A percentile compares a stretch with the other conserved stretches of the same genome.
phyloP scores from a whole-genome alignment of 2,888 invertebrate species.

The Trileptium ribeirensis region DNA sequence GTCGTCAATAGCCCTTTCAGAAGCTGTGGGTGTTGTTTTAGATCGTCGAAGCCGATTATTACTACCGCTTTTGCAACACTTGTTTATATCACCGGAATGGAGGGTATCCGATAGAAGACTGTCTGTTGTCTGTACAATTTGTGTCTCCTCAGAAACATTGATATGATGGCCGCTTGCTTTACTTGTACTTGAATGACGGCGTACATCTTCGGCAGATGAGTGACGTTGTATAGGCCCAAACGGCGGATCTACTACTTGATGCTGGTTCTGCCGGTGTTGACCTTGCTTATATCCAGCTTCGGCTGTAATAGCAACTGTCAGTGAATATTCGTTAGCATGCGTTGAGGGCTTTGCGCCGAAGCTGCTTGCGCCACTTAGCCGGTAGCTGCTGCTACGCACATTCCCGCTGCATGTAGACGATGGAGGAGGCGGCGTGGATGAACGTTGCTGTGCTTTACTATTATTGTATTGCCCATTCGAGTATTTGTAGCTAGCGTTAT shows the following conservation, averaged over 20 bases:
- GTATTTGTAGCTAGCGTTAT: neutral
- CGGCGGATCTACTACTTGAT: neutral
- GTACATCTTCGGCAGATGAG: neutral
- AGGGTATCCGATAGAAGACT: too few species aligned
- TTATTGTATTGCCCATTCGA: neutral
- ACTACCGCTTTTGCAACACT: too few species aligned
- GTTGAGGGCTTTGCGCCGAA: neutral
- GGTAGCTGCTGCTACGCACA: neutral
- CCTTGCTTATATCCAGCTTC: neutral
- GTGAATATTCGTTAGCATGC: neutral
- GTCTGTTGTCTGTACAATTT: too few species aligned
- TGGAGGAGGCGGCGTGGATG: neutral
- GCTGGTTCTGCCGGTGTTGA: neutral
- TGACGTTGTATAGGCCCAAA: neutral
- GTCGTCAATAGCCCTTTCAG: too few species aligned
- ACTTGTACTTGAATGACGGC: too few species aligned
- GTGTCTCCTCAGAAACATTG: too few species aligned
- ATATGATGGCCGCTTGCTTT: too few species aligned
- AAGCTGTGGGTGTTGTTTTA: too few species aligned
- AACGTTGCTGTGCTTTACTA: neutral
- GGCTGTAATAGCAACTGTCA: neutral
- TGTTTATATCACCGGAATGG: too few species aligned
- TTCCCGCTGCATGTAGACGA: neutral
- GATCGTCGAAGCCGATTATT: too few species aligned
- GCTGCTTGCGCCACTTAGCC: neutral